phyloP scores from a whole-genome alignment of 2,888 invertebrate species.

The Andrena marginata region DNA sequence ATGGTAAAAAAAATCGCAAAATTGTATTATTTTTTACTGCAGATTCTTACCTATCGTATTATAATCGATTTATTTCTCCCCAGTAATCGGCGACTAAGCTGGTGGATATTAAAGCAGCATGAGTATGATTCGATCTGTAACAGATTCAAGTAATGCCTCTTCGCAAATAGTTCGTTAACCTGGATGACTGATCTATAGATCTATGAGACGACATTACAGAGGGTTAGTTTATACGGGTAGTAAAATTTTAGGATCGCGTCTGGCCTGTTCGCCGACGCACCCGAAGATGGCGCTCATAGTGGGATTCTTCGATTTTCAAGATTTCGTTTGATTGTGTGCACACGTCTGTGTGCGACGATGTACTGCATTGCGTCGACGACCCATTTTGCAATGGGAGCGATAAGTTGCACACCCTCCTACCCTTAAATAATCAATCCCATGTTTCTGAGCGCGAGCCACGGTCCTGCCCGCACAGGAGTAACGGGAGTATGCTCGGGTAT shows the following conservation, averaged over 20 bases:
- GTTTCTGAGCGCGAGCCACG: slow-evolving; percentile 27
- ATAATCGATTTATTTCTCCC: not conserved
- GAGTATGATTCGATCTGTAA: not conserved
- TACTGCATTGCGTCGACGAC: slow-evolving; percentile 83
- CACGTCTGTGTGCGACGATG: slow-evolving; percentile 60
- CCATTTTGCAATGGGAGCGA: slow-evolving; percentile 79
- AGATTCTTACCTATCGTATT: slow-evolving; percentile 32
- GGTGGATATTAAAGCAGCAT: not conserved
- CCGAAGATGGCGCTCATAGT: slow-evolving; percentile 69
- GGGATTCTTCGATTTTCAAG: slow-evolving; percentile 76
- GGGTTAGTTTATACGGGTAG: slow-evolving; percentile 45
- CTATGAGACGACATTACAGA: slow-evolving; percentile 33
- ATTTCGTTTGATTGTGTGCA: slow-evolving; percentile 55
- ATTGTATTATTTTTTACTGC: not conserved
- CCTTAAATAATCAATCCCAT: slow-evolving; percentile 77
- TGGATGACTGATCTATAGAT: slow-evolving; percentile 58
- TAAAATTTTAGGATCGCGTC: slow-evolving; percentile 55
- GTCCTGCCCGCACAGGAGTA: not conserved
- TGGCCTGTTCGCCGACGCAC: slow-evolving; percentile 36
- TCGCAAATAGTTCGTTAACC: slow-evolving; percentile 34
- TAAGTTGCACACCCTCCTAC: slow-evolving; percentile 72
- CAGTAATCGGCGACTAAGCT: not conserved
- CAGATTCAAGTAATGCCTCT: not conserved
- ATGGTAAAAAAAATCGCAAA: no score
- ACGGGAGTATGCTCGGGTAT: not conserved